phyloP scores from a whole-genome alignment of 2,888 invertebrate genomes.

The Theretra japonica region DNA sequence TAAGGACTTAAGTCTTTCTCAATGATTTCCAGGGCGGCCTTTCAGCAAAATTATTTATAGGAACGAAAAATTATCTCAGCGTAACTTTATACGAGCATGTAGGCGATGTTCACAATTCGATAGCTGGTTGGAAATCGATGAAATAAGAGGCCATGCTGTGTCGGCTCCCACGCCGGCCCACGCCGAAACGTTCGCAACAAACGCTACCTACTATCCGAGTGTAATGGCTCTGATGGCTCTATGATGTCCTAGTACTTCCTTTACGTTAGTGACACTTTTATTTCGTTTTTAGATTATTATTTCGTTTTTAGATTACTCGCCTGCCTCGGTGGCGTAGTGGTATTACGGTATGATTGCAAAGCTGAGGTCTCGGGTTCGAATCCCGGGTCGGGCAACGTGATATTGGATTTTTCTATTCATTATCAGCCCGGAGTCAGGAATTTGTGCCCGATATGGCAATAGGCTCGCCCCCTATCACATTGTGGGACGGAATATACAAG shows the following conservation, averaged over 20 bases:
- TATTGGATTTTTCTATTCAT: no score
- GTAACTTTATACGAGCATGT: slow-evolving; percentile 1
- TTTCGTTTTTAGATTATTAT: neutral
- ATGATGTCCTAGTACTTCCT: neutral
- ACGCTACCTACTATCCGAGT: slow-evolving; percentile 53
- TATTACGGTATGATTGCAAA: no score
- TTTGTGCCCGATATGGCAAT: no score
- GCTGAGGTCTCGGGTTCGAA: no score
- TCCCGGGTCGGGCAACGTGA: no score
- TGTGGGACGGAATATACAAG: no score
- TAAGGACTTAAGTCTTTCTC: no score
- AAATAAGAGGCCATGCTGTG: slow-evolving; percentile 48
- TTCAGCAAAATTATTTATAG: neutral
- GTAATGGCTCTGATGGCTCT: slow-evolving; percentile 39
- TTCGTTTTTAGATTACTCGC: no score
- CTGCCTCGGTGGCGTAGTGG: no score
- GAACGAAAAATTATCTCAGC: neutral
- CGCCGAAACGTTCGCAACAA: slow-evolving; percentile 60
- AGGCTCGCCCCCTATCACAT: no score
- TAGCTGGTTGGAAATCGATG: slow-evolving; percentile 48
- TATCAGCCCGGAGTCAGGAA: no score
- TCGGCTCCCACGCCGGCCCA: slow-evolving; percentile 62
- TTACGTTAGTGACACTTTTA: neutral
- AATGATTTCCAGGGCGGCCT: no score
- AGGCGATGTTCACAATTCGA: slow-evolving; percentile 11